Evolutionary conservation across 2,888 invertebrate species (phyloP).

Genomic region (Thysanoteuthis rhombus): DNA sequence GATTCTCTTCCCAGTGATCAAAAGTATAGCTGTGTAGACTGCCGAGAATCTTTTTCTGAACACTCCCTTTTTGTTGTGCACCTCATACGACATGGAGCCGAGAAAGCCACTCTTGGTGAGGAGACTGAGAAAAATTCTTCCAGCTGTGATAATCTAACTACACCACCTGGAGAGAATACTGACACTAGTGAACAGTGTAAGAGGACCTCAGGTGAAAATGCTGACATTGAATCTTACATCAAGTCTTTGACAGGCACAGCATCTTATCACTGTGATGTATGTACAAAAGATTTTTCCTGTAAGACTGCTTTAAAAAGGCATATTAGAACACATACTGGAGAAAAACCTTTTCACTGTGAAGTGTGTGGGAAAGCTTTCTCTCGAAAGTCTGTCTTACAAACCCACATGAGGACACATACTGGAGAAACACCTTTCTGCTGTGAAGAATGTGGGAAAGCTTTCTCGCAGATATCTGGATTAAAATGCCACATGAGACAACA

Average conservation of each 20-base stretch:
- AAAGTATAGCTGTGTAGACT: too few species aligned
- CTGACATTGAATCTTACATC: not conserved
- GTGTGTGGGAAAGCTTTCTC: not conserved
- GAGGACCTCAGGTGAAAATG: not conserved
- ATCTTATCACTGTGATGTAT: not conserved
- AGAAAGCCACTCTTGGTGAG: too few species aligned
- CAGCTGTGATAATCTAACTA: too few species aligned
- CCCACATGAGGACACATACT: not conserved
- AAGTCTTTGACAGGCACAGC: not conserved
- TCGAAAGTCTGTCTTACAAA: not conserved
- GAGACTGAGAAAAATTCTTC: too few species aligned
- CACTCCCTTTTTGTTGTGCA: too few species aligned
- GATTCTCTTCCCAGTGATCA: too few species aligned
- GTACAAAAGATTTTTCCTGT: not conserved
- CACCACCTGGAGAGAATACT: too few species aligned
- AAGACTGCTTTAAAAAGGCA: not conserved
- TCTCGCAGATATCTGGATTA: not conserved
- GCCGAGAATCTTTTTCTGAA: too few species aligned
- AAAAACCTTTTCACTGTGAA: conserved; percentile 16
- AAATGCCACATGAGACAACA: not conserved
- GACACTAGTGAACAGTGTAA: too few species aligned
- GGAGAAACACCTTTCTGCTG: not conserved
- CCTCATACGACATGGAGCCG: too few species aligned
- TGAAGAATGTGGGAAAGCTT: not conserved
- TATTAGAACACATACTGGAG: not conserved